Base-by-base conservation (phyloP, 2,113 vertebrate species). In the Oncorhynchus nerka region DNA sequence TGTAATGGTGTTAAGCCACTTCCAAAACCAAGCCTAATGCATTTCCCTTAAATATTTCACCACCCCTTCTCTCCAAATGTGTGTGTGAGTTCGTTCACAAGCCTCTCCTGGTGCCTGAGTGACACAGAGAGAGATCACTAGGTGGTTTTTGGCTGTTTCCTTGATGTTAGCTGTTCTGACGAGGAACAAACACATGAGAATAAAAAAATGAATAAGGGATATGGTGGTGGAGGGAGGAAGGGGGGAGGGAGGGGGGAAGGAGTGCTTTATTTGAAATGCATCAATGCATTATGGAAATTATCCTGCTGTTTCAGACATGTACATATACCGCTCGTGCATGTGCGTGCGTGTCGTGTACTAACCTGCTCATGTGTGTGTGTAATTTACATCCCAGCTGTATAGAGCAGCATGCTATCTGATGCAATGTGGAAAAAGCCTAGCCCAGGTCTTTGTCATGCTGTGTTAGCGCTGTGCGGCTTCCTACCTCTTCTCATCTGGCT, bases 11-110 rank as follows among this genome's bases (percentile, higher is more conserved):
- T 80, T 77, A 74, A 84, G 48, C 74, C 66, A 72, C 76, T 73
- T 82, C 81, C 80, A 26, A 39, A 61, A 79, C 85, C 83, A 82
- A 81, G 85, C 85, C 86, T 92, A 93, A 93, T 92, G 92, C 86
- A 83, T 88, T 92, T 83, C 81, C 77, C 79, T 84, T 93, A 4
- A 55, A 55, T 55, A 55, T 55, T 55, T 55, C 51, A 55, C 51
- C 16, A 55, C 51, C 51, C 39, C 51, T 55, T 19, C 51, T 55
- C 16, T 15, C 16, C 51, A 55, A 55, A 55, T 55, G 49, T 19
- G 49, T 55, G 4, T 55, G 15, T 55, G 4, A 4, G 51, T 19
- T 55, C 51, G 0, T 55, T 55, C 4, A 55, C 51, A 19, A 19
- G 51, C 13, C 51, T 55, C 9, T 45, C 39, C 39, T 45, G 39